These are phyloP conservation scores for Diachasmimorpha longicaudata DNA, from an alignment of 1,140 invertebrate genomes.

Conservation along the genomic window DNA sequence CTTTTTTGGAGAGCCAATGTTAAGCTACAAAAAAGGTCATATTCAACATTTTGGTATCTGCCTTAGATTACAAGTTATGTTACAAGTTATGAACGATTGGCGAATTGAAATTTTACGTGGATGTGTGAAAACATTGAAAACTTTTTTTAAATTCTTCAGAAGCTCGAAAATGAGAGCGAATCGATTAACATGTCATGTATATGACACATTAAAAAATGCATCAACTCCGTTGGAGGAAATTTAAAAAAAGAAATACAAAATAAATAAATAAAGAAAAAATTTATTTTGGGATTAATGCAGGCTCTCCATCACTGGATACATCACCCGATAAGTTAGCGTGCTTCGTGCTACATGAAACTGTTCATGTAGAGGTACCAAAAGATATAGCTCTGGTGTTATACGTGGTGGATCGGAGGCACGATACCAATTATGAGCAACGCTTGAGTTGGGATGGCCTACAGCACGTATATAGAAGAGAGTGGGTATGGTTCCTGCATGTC, in stretches of 20 bases:
- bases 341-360: not conserved
- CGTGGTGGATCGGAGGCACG: not conserved
- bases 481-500: not conserved
- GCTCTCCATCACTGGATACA: not conserved
- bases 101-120: no score
- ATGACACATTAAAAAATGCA: no score
- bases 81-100: no score
- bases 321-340: not conserved
- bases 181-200: no score
- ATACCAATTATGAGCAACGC: constrained; percentile 7
- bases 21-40: no score
- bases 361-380: not conserved
- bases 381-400: not conserved
- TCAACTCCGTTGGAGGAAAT: no score
- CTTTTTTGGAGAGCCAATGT: no score
- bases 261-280: not conserved
- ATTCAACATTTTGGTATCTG: no score
- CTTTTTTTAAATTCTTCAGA: no score
- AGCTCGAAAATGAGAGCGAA: no score
- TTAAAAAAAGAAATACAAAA: not conserved
- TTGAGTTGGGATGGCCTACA: not conserved
- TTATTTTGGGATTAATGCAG: not conserved
- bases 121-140: no score
- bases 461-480: not conserved
- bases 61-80: no score